Evolutionary conservation across 2,113 vertebrate genomes (phyloP).

Genomic region (Chauna torquata): DNA sequence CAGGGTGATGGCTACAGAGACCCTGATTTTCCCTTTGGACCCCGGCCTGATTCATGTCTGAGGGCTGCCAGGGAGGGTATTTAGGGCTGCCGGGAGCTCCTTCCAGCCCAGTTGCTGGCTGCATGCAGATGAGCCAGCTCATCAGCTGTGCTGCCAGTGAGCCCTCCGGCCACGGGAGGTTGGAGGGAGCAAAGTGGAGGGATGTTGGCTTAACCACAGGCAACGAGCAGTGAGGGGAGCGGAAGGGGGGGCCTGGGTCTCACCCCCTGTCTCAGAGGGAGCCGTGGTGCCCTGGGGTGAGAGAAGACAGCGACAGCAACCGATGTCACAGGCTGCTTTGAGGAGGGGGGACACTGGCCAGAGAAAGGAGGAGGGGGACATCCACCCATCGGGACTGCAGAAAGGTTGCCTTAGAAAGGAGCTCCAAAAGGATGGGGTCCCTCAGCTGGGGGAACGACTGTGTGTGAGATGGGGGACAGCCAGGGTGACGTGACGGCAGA

Average conservation of each 20-base stretch:
- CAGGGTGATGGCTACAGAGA: slow-evolving; percentile 2
- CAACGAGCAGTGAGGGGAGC: neutral
- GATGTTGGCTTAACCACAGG: slow-evolving; percentile 8
- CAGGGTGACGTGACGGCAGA: neutral
- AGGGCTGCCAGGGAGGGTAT: slow-evolving; percentile 52
- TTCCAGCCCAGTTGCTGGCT: slow-evolving; percentile 63
- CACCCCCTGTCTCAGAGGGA: neutral
- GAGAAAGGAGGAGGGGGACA: neutral
- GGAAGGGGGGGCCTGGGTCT: neutral
- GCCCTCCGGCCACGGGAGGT: neutral
- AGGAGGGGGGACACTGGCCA: neutral
- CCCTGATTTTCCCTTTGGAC: slow-evolving; percentile 41
- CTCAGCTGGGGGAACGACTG: neutral
- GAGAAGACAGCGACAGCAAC: neutral
- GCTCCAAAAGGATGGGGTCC: neutral
- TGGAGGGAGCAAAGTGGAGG: slow-evolving; percentile 35
- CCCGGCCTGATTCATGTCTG: neutral
- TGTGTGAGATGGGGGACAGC: neutral
- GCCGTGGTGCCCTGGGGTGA: neutral
- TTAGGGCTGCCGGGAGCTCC: slow-evolving; percentile 46
- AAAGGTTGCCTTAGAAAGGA: neutral
- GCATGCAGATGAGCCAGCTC: slow-evolving; percentile 55
- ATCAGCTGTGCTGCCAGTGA: slow-evolving; percentile 50
- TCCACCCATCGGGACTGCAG: neutral
- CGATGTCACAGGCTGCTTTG: neutral